phyloP scores from a whole-genome alignment of 2,797 vertebrate species.

The Crenuchus spilurus region DNA sequence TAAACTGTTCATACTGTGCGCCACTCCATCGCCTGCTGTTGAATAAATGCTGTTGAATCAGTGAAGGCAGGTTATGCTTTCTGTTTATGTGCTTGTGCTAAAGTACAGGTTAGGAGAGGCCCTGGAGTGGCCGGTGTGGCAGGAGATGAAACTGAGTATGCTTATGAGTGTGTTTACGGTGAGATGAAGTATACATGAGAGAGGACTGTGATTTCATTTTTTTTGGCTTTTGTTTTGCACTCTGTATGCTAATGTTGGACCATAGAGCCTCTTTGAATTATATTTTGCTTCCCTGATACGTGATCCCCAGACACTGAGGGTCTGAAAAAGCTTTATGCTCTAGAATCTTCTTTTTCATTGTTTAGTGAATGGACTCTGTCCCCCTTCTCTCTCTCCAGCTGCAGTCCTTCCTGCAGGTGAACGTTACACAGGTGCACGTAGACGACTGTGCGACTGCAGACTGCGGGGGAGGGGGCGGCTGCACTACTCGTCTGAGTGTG shows the following conservation, averaged over 20 bases:
- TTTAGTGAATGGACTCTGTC: not conserved
- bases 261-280: constrained; percentile 12
- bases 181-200: constrained; percentile 16
- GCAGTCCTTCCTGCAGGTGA: constrained; percentile 82
- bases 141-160: constrained; percentile 33
- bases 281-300: constrained; percentile 9
- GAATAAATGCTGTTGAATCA: constrained; percentile 43
- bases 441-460: constrained; percentile 80
- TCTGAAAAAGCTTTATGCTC: not conserved
- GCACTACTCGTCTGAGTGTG: constrained; percentile 69
- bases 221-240: constrained; percentile 34
- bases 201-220: constrained; percentile 19
- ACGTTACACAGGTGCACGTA: constrained; percentile 78
- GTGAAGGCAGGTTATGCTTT: constrained; percentile 14
- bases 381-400: constrained; percentile 67
- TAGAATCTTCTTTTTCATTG: constrained; percentile 16
- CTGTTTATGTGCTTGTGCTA: constrained; percentile 42
- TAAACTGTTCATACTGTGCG: not conserved
- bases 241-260: constrained; percentile 43
- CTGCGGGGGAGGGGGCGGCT: constrained; percentile 72
- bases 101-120: constrained; percentile 29
- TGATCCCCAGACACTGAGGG: constrained; percentile 8
- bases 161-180: constrained; percentile 6
- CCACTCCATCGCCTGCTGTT: constrained; percentile 18
- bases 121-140: constrained; percentile 29